phyloP scores from a whole-genome alignment of 2,113 vertebrate genomes.

The Capricornis sumatraensis region DNA sequence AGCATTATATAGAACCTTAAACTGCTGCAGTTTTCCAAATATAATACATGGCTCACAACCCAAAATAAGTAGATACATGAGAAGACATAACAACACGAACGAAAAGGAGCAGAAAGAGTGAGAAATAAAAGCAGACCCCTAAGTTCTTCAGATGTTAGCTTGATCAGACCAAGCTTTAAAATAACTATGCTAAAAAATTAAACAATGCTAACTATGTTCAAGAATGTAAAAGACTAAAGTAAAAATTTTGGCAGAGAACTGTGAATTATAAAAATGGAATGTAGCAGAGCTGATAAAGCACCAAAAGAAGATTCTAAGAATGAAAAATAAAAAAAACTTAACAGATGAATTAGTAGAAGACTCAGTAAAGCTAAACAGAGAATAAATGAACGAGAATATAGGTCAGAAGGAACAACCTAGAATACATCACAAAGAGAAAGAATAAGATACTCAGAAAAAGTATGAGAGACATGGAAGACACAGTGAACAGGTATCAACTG shows the following conservation, averaged over 20 bases:
- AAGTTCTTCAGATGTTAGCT: neutral
- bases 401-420: neutral
- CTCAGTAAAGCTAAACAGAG: neutral
- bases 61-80: neutral
- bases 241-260: neutral
- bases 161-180: conserved; percentile 12
- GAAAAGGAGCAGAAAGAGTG: neutral
- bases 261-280: neutral
- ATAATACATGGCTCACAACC: neutral
- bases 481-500: neutral
- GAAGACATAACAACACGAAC: neutral
- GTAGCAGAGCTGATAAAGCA: neutral
- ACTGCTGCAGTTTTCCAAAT: neutral
- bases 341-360: neutral
- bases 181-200: neutral
- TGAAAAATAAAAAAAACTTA: conserved; percentile 17
- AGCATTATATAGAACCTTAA: neutral
- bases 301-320: neutral
- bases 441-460: neutral
- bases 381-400: neutral
- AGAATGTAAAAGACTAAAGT: neutral
- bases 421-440: neutral
- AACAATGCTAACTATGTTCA: neutral
- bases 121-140: neutral
- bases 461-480: neutral